Evolutionary conservation across 1,140 invertebrate species (phyloP), one percentile per base, ranked within the genome.

Genomic region (Heterodera schachtii): DNA sequence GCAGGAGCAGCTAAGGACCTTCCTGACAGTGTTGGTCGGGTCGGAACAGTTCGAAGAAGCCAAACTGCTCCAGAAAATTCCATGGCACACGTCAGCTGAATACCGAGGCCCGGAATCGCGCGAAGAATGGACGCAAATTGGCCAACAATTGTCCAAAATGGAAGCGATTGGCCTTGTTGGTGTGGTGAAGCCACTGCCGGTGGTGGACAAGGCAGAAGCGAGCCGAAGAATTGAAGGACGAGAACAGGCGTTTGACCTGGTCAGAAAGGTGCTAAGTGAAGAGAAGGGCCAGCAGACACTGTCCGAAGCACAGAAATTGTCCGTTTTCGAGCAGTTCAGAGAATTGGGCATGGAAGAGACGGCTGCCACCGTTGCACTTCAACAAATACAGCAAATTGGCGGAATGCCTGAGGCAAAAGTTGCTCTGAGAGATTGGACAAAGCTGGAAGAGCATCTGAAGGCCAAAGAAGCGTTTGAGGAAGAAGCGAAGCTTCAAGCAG

Each of bases 391-490:
- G 67, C 67, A 70, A 70, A 70, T 70, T 19, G 67, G 67, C n/a
- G 67, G 67, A 70, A 70, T 52, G 49, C 49, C 49, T 52, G n/a
- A 70, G 67, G 41, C 67, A 70, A 70, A 70, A 19, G n/a, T 70
- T 70, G 67, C 67, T 13, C 13, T 70, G 67, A 43, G 9, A 8
- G 67, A 43, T 6, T 70, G 67, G 67, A 70, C 67, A 70, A 21
- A 70, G n/a, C 67, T 70, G 67, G 67, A 70, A 70, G n/a, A 70
- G 67, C n/a, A n/a, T 73, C 67, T 70, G n/a, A 70, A 19, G 67
- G 41, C 67, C 1, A 70, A 70, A 70, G 41, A 43, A 21, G 67
- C 67, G 9, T 8, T 43, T 31, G 67, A 70, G n/a, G 67, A 70
- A 70, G 3, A 70, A 43, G 67, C 67, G 8, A 31, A 31, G 67